phyloP scores from a whole-genome alignment of 2,888 invertebrate species.

The Macropis europaea region DNA sequence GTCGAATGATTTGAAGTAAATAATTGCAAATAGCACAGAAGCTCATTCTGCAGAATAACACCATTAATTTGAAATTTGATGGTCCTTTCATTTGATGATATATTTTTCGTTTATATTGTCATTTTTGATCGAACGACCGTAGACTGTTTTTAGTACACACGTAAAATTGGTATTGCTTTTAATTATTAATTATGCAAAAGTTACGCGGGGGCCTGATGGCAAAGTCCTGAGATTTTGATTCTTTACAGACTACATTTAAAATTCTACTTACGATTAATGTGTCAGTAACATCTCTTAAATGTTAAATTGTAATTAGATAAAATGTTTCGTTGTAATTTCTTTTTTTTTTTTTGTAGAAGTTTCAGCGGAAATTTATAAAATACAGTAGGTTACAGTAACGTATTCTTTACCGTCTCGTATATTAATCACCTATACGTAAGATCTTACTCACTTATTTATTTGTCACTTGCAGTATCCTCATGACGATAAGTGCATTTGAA shows the following conservation, averaged over 20 bases:
- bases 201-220: slow-evolving; percentile 7
- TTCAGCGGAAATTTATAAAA: slow-evolving; percentile 27
- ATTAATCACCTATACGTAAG: slow-evolving; percentile 48
- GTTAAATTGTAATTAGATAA: not conserved
- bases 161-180: slow-evolving; percentile 7
- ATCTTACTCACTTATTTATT: slow-evolving; percentile 54
- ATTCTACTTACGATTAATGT: slow-evolving; percentile 3
- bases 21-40: not conserved
- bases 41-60: not conserved
- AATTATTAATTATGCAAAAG: not conserved
- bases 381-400: slow-evolving; percentile 32
- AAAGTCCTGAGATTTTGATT: slow-evolving; percentile 14
- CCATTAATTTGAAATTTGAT: slow-evolving; percentile 2
- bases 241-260: not conserved
- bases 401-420: slow-evolving; percentile 40
- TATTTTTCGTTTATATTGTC: not conserved
- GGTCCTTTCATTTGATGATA: not conserved
- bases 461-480: slow-evolving; percentile 57
- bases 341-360: slow-evolving; percentile 9
- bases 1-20: slow-evolving; percentile 2
- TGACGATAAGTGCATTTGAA: slow-evolving; percentile 53
- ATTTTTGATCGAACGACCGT: slow-evolving; percentile 6
- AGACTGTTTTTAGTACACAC: slow-evolving; percentile 7
- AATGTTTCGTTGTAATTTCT: not conserved
- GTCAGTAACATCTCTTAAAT: slow-evolving; percentile 8